Evolutionary conservation across 2,888 invertebrate species (phyloP), one percentile per base, ranked within the genome.

Genomic region (Hirtodrosophila confusa): DNA sequence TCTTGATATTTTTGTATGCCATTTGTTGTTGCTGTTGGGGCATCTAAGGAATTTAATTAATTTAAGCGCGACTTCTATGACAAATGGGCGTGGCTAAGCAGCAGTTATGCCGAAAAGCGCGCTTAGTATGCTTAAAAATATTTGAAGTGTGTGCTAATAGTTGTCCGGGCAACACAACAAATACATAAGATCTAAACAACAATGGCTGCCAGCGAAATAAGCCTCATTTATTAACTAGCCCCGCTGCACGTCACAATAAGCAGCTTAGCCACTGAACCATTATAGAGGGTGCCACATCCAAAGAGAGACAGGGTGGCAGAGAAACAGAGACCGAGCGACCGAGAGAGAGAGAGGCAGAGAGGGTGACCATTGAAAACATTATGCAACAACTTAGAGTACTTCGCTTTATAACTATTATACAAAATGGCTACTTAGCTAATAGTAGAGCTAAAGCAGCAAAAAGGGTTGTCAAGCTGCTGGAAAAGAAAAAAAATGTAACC

Each of bases 391-490:
- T 51, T 43, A 45, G 55, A 56, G 12, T 33, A 29, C 51, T 44
- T 48, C 35, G 43, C 43, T 50, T 45, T 27, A 39, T 47, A 64
- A 80, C 80, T 86, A 71, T 64, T 57, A 61, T 65, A 75, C 88
- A 89, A 89, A 89, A 89, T 89, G 89, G 89, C 90, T 83, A 84
- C 88, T 82, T 84, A 85, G 74, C 73, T 76, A 77, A 71, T 76
- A 88, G 80, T 76, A 88, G 80, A 75, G 43, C 48, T 40, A 63
- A 51, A 39, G 17, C 50, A 45, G 31, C 4, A 12, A 56, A 80
- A 80, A 86, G 78, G 82, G 86, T 86, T 88, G 88, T 53, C 44
- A n/a, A 39, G 9, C 57, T 50, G 57, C 53, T 27, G 2, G 11
- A 9, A 36, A 5, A 40, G 43, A 29, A 9, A 51, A 43, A 39